Base-by-base conservation (phyloP, 2,888 invertebrate species). In the Apocheima hispidaria region DNA sequence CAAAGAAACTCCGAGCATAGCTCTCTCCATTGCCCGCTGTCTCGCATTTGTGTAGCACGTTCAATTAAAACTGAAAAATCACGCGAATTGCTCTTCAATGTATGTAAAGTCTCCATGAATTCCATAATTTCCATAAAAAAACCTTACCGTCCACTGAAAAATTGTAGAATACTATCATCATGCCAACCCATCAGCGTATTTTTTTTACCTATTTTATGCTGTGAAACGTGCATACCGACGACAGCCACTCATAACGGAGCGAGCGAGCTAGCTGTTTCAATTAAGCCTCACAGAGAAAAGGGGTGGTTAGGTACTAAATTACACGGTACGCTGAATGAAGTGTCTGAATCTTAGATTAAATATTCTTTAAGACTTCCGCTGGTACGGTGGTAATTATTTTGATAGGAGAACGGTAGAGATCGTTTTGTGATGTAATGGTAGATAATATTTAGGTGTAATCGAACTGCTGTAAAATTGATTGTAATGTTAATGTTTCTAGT, bases 281-380 rank as follows among this genome's bases (percentile, higher is more conserved):
- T 64, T 64, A 64, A 51, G 41, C 51, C 56, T 64, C 66, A 36
- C 65, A 44, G 60, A 68, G 65, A 63, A 67, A 69, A 64, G 66
- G 67, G 67, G 68, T 70, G 64, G 70, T 70, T 70, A 70, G 65
- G 62, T 60, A 55, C 43, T 59, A 70, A 69, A 70, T 70, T 70
- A 66, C 52, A 63, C 48, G 41, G 46, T 56, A 21, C 52, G 56
- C 33, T 46, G 55, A 56, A 61, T 56, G 21, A 48, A 53, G 56
- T 52, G 56, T 61, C 61, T 56, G 52, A 51, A 46, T 46, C 46
- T 21, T 35, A 56, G 56, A 61, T 61, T 61, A 61, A 61, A 56
- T 61, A 61, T 61, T 61, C 56, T 61, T 61, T 55, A 61, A 52
- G 50, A 40, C 56, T 61, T 61, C 61, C 61, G 60, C 60, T 48